A percentile compares a stretch with the other conserved stretches of the same genome.
Conservation (phyloP, 2,888 invertebrate species). For the Labia minor region DNA sequence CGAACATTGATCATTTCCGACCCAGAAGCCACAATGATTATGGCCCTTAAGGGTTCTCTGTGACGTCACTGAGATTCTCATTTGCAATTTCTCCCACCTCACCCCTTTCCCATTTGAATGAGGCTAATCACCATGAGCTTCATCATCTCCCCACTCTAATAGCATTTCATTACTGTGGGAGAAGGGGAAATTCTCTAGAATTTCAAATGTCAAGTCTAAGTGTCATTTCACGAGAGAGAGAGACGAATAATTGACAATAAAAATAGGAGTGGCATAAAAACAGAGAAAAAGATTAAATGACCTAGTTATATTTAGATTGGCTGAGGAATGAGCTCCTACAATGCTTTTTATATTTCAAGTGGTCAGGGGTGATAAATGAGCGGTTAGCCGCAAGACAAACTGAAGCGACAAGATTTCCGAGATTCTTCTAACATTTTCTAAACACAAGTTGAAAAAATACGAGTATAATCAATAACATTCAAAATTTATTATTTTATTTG, state of each 20-base stretch:
- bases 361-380: no score
- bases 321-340: neutral
- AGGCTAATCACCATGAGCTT: neutral
- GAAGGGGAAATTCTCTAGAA: neutral
- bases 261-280: neutral
- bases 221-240: no score
- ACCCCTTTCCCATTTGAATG: no score
- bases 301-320: neutral
- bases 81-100: neutral
- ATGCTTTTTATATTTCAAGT: no score
- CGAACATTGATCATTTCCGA: neutral
- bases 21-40: neutral
- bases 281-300: slow-evolving; percentile 2
- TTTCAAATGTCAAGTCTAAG: no score
- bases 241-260: neutral
- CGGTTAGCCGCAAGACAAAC: no score
- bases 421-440: no score
- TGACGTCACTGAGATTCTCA: neutral
- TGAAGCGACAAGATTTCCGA: no score
- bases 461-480: no score
- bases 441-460: no score
- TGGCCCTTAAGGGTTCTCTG: neutral
- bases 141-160: neutral
- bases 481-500: no score
- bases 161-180: neutral